Evolutionary conservation across 2,888 invertebrate species (phyloP).

Genomic region (Homarus gammarus): DNA sequence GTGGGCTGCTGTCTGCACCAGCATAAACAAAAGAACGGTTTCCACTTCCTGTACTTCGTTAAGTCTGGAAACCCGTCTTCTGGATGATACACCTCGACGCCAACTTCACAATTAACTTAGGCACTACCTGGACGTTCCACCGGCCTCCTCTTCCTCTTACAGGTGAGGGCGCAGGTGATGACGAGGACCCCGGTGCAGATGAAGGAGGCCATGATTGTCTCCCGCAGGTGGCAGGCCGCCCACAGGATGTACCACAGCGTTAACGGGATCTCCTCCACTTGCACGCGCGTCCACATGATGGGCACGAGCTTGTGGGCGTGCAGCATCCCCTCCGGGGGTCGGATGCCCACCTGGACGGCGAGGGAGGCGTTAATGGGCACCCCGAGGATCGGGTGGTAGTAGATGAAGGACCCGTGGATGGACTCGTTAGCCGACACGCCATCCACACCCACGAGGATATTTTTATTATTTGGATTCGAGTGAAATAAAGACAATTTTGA

Average conservation of each 20-base stretch:
- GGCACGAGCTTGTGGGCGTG: conserved; percentile 72
- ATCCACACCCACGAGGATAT: conserved; percentile 39
- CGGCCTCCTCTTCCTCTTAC: conserved; percentile 32
- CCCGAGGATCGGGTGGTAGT: conserved; percentile 73
- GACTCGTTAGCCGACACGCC: conserved; percentile 61
- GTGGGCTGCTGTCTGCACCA: neutral
- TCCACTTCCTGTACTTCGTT: neutral
- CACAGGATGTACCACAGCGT: conserved; percentile 73
- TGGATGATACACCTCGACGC: neutral
- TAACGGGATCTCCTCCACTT: conserved; percentile 69
- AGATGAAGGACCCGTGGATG: conserved; percentile 73
- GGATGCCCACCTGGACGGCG: conserved; percentile 68
- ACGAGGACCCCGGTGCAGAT: conserved; percentile 59
- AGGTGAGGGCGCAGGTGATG: conserved; percentile 60
- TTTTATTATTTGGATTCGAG: neutral
- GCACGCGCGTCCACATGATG: conserved; percentile 70
- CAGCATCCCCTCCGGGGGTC: conserved; percentile 70
- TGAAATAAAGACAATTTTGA: neutral
- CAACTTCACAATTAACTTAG: conserved; percentile 19
- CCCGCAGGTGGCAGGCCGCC: conserved; percentile 62
- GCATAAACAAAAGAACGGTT: neutral
- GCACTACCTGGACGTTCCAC: conserved; percentile 48
- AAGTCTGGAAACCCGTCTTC: neutral
- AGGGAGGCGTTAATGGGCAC: conserved; percentile 74
- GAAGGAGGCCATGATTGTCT: conserved; percentile 60